Conservation (phyloP, 2,888 invertebrate genomes). For the Eulithis prunata region DNA sequence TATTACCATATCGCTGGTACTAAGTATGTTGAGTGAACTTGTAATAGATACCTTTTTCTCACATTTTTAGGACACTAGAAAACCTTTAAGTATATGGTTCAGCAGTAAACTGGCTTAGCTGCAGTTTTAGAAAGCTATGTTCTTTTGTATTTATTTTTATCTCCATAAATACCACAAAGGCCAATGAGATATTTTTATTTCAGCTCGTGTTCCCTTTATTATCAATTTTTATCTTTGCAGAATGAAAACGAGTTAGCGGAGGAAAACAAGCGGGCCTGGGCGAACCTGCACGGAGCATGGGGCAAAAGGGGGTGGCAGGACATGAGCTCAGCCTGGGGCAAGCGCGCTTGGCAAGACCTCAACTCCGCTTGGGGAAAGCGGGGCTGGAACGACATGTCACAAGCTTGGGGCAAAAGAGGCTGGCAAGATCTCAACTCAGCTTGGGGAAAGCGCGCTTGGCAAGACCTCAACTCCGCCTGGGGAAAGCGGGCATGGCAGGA, state of each 20-base stretch:
- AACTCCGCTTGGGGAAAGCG: slow-evolving; percentile 85
- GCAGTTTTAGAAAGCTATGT: neutral
- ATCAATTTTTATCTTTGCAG: slow-evolving; percentile 51
- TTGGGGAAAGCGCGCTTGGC: slow-evolving; percentile 85
- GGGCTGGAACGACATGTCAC: slow-evolving; percentile 82
- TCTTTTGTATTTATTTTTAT: slow-evolving; percentile 4
- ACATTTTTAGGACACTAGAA: too few species aligned
- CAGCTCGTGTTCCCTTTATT: neutral
- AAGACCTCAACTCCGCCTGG: slow-evolving; percentile 82
- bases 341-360: slow-evolving; percentile 85
- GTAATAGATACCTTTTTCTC: too few species aligned
- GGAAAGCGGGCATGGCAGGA: slow-evolving; percentile 86
- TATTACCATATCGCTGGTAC: too few species aligned
- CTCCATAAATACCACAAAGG: slow-evolving; percentile 15
- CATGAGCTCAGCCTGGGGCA: slow-evolving; percentile 82
- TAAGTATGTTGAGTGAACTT: too few species aligned
- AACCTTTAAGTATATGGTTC: too few species aligned
- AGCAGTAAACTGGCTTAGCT: neutral
- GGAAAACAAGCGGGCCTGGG: slow-evolving; percentile 86
- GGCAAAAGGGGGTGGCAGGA: slow-evolving; percentile 86
- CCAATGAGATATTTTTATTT: slow-evolving; percentile 17
- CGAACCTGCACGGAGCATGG: slow-evolving; percentile 83
- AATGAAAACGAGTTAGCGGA: slow-evolving; percentile 76
- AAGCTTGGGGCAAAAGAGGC: slow-evolving; percentile 84
- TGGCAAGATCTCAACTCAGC: slow-evolving; percentile 84